These are phyloP conservation scores for Pollicipes pollicipes DNA, from an alignment of 1,140 invertebrate genomes.

Conservation along the genomic window DNA sequence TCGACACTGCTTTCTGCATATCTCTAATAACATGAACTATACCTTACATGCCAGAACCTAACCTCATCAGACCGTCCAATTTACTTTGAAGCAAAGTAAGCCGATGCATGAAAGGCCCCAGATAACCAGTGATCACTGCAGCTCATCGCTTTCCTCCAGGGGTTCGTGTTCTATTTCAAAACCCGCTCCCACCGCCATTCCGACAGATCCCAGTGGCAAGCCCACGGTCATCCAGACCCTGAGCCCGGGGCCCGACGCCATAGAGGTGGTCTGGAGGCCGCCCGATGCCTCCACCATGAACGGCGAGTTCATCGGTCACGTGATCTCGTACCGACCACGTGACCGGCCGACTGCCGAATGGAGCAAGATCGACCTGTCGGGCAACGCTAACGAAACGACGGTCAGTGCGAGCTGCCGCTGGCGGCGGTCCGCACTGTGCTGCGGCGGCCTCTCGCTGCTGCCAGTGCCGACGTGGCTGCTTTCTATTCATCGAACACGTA, in stretches of 20 bases:
- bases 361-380: not conserved
- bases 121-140: too few species aligned
- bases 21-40: too few species aligned
- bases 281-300: not conserved
- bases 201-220: not conserved
- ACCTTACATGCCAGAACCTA: too few species aligned
- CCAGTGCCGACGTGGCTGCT: not conserved
- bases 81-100: too few species aligned
- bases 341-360: not conserved
- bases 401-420: not conserved
- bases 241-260: not conserved
- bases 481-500: too few species aligned
- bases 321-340: not conserved
- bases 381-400: not conserved
- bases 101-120: too few species aligned
- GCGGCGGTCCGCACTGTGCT: not conserved
- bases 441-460: too few species aligned
- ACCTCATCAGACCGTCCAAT: too few species aligned
- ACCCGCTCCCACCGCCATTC: too few species aligned
- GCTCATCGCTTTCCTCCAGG: too few species aligned
- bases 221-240: not conserved
- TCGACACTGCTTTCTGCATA: too few species aligned
- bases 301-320: conserved; percentile 2
- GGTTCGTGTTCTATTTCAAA: too few species aligned
- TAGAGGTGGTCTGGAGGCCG: not conserved